Conservation (phyloP, 1,140 invertebrate genomes). For the Helicoverpa zea region DNA sequence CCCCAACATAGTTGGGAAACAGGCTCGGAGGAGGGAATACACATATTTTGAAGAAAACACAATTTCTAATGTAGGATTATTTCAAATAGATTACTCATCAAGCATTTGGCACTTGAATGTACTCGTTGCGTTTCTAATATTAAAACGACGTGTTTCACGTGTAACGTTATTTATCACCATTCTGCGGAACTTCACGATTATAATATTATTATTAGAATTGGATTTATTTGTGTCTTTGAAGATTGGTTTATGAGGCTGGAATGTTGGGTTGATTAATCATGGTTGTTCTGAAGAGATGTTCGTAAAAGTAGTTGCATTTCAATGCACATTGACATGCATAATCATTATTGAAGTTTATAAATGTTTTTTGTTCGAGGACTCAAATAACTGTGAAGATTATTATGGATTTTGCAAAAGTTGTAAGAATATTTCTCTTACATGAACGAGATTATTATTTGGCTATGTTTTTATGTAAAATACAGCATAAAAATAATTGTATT, state of each 20-base stretch:
- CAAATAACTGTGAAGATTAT: no score
- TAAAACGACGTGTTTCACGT: slow-evolving; percentile 11
- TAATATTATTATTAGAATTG: slow-evolving; percentile 10
- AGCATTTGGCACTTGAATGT: slow-evolving; percentile 13
- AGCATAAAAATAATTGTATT: no score
- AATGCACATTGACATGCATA: no score
- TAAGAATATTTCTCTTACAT: no score
- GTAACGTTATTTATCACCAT: slow-evolving; percentile 19
- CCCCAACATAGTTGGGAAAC: no score
- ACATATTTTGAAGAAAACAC: background rate
- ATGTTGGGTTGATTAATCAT: background rate
- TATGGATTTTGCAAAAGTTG: no score
- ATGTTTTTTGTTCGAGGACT: no score
- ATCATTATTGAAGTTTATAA: no score
- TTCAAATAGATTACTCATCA: slow-evolving; percentile 20
- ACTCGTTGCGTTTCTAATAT: slow-evolving; percentile 12
- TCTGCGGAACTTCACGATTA: slow-evolving; percentile 17
- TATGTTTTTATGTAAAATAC: no score
- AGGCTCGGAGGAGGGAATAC: no score
- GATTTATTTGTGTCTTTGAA: background rate
- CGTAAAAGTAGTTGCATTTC: no score
- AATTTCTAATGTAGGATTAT: background rate
- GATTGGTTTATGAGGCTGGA: background rate
- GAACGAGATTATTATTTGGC: no score
- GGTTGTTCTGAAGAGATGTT: background rate